phyloP scores from a whole-genome alignment of 2,888 invertebrate genomes.

The Chloromyia formosa region DNA sequence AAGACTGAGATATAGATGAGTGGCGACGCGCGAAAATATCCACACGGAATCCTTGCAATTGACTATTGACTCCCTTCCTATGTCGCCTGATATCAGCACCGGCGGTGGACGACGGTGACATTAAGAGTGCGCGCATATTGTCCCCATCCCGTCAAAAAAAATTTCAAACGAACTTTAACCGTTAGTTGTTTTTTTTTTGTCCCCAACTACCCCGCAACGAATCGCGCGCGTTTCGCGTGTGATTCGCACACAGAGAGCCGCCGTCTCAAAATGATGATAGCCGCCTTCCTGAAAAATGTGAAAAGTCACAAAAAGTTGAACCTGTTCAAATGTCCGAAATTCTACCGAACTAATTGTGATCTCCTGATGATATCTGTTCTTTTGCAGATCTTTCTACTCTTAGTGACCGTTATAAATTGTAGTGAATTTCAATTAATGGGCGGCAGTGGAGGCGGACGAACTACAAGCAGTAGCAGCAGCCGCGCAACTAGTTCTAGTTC shows the following conservation, averaged over 20 bases:
- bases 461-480: background rate
- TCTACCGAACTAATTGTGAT: constrained; percentile 48
- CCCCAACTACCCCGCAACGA: background rate
- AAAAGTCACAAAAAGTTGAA: constrained; percentile 46
- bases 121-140: too few relatives aligned
- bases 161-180: too few relatives aligned
- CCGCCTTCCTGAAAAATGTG: constrained; percentile 43
- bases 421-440: constrained; percentile 46
- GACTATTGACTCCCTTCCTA: too few relatives aligned
- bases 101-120: too few relatives aligned
- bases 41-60: too few relatives aligned
- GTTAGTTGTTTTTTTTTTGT: too few relatives aligned
- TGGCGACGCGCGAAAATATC: too few relatives aligned
- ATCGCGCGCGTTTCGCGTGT: background rate
- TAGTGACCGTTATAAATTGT: constrained; percentile 46
- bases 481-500: constrained; percentile 12
- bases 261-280: background rate
- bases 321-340: constrained; percentile 44
- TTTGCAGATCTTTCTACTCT: constrained; percentile 35
- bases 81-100: too few relatives aligned
- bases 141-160: too few relatives aligned
- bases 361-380: constrained; percentile 37
- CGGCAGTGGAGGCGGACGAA: background rate
- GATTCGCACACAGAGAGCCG: background rate
- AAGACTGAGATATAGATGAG: too few relatives aligned